A percentile compares a stretch with the other conserved stretches of the same genome.
phyloP scores from a whole-genome alignment of 2,797 vertebrate genomes.

The Rhinichthys osculus region DNA sequence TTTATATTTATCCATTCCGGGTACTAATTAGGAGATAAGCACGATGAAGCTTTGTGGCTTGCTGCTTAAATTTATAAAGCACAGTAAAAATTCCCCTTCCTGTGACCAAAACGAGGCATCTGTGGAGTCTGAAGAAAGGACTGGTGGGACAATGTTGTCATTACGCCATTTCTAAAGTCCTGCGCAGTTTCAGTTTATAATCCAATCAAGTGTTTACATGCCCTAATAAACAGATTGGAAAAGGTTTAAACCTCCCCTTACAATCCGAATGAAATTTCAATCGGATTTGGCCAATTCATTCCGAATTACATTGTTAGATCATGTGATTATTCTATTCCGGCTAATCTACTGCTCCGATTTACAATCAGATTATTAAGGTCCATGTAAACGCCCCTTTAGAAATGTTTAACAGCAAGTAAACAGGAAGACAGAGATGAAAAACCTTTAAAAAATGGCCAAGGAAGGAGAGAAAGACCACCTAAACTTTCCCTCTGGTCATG shows the following conservation, averaged over 20 bases:
- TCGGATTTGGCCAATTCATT: neutral
- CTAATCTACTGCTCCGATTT: neutral
- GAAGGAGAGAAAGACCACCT: neutral
- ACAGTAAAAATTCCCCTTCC: too few relatives aligned
- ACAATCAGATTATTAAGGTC: neutral
- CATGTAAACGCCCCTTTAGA: neutral
- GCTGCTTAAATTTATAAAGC: too few relatives aligned
- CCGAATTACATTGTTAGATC: neutral
- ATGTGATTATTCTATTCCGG: neutral
- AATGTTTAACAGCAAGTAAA: slow-evolving; percentile 13
- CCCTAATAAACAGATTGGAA: too few relatives aligned
- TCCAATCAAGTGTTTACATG: too few relatives aligned
- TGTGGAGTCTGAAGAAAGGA: too few relatives aligned
- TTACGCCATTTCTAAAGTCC: neutral
- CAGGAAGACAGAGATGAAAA: neutral
- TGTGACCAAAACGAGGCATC: too few relatives aligned
- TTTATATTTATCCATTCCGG: neutral
- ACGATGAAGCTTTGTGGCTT: neutral
- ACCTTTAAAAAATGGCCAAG: neutral
- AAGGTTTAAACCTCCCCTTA: neutral
- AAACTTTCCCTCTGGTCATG: neutral
- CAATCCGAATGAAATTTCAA: neutral
- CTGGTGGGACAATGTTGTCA: too few relatives aligned
- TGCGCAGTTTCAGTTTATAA: neutral
- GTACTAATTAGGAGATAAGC: neutral